Conservation (phyloP, 2,888 invertebrate species). For the Synanthedon tipuliformis region DNA sequence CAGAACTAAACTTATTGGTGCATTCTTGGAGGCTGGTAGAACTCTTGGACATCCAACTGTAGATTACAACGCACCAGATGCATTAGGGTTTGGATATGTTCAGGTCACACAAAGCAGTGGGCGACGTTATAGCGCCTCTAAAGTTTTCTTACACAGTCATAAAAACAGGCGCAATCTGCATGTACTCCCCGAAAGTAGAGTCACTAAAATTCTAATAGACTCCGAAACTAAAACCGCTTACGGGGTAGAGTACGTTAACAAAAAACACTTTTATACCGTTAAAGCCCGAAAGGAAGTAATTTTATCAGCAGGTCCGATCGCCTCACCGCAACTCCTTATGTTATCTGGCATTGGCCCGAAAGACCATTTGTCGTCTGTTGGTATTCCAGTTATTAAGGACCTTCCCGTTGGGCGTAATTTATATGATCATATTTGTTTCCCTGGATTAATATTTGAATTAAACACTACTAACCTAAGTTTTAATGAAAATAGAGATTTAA, state of each 20-base stretch:
- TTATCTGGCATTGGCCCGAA: slow-evolving; percentile 77
- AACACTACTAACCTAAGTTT: slow-evolving; percentile 38
- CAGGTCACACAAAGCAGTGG: slow-evolving; percentile 73
- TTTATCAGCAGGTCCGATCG: slow-evolving; percentile 81
- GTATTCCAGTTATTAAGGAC: slow-evolving; percentile 69
- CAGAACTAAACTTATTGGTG: slow-evolving; percentile 65
- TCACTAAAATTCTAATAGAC: slow-evolving; percentile 67
- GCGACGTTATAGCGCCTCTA: slow-evolving; percentile 69
- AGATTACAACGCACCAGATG: slow-evolving; percentile 75
- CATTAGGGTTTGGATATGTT: slow-evolving; percentile 70
- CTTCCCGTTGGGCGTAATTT: slow-evolving; percentile 74
- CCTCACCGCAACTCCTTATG: slow-evolving; percentile 86
- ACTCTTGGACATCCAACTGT: slow-evolving; percentile 73
- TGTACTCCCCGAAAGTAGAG: slow-evolving; percentile 64
- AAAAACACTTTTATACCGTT: slow-evolving; percentile 46
- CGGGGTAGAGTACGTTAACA: slow-evolving; percentile 67
- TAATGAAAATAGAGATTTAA: slow-evolving; percentile 27
- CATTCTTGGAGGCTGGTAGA: slow-evolving; percentile 73
- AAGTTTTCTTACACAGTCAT: slow-evolving; percentile 69
- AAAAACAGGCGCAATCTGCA: slow-evolving; percentile 68
- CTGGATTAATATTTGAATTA: slow-evolving; percentile 75
- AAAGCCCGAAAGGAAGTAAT: slow-evolving; percentile 76
- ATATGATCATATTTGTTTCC: slow-evolving; percentile 73
- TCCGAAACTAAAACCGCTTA: slow-evolving; percentile 49
- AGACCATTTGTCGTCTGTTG: slow-evolving; percentile 60